A percentile compares a stretch with the other conserved stretches of the same genome.
Conservation (phyloP, 2,113 vertebrate genomes). For the Rutilus rutilus region DNA sequence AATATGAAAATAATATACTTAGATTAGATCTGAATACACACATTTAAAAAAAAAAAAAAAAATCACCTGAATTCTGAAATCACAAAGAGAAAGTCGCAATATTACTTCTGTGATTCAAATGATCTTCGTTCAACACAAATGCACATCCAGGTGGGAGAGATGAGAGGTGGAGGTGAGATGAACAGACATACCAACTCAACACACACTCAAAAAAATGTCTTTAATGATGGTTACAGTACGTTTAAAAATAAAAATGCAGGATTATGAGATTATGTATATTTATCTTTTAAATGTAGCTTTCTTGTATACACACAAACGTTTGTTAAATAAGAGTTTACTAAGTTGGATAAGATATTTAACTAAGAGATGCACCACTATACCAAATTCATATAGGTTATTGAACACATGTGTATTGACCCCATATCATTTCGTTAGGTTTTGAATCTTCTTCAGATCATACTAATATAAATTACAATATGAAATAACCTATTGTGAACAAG, state of each 20-base stretch:
- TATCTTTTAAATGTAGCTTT: no score
- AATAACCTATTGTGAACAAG: no score
- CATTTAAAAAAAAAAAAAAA: not conserved
- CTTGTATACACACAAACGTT: not conserved
- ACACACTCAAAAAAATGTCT: not conserved
- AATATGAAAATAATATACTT: no score
- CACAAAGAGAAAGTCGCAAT: not conserved
- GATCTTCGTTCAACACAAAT: not conserved
- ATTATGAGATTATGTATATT: no score
- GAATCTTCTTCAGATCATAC: no score
- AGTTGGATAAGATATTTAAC: not conserved
- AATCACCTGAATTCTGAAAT: not conserved
- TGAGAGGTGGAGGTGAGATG: not conserved
- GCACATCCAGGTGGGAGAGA: not conserved
- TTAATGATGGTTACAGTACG: not conserved
- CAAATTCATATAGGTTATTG: no score
- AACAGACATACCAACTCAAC: not conserved
- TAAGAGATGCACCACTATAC: no score
- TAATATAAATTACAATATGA: no score
- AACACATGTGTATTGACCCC: no score
- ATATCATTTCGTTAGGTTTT: no score
- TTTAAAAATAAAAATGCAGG: not conserved
- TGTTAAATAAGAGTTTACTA: not conserved
- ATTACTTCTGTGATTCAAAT: not conserved
- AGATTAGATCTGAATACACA: not conserved